A percentile compares a stretch with the other conserved stretches of the same genome.
Conservation (phyloP, 2,888 invertebrate genomes). For the Tenodera sinensis region DNA sequence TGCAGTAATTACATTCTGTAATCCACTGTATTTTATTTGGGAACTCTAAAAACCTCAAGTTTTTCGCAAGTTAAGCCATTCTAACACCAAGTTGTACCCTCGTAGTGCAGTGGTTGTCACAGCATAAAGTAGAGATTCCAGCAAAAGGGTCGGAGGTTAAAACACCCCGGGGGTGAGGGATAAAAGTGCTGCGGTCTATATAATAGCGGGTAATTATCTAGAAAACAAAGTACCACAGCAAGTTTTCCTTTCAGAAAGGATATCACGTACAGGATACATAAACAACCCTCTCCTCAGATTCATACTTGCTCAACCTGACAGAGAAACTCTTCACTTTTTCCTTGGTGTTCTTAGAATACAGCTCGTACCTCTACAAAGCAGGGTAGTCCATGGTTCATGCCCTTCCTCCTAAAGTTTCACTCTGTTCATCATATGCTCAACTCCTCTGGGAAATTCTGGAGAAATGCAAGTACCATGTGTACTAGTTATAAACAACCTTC, state of each 20-base stretch:
- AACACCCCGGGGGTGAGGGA: not conserved
- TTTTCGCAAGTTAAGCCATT: constrained; percentile 14
- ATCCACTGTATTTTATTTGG: constrained; percentile 17
- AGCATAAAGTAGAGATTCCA: constrained; percentile 10
- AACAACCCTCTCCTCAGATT: not conserved
- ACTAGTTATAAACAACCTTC: too few species aligned
- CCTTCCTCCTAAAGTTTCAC: too few species aligned
- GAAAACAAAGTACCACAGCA: not conserved
- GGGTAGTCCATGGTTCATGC: too few species aligned
- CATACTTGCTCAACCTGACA: not conserved
- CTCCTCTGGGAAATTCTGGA: too few species aligned
- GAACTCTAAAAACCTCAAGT: constrained; percentile 11
- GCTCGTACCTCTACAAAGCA: too few species aligned
- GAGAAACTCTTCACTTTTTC: too few species aligned
- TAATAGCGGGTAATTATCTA: constrained; percentile 11
- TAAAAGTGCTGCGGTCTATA: not conserved
- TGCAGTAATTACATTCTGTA: constrained; percentile 5
- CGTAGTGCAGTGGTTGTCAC: not conserved
- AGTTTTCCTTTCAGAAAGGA: constrained; percentile 11
- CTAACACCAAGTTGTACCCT: not conserved
- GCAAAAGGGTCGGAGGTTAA: not conserved
- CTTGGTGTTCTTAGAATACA: too few species aligned
- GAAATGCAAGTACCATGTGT: too few species aligned
- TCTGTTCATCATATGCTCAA: too few species aligned
- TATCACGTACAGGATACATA: not conserved